phyloP scores from a whole-genome alignment of 1,140 invertebrate genomes.

The Drosophila nasuta region DNA sequence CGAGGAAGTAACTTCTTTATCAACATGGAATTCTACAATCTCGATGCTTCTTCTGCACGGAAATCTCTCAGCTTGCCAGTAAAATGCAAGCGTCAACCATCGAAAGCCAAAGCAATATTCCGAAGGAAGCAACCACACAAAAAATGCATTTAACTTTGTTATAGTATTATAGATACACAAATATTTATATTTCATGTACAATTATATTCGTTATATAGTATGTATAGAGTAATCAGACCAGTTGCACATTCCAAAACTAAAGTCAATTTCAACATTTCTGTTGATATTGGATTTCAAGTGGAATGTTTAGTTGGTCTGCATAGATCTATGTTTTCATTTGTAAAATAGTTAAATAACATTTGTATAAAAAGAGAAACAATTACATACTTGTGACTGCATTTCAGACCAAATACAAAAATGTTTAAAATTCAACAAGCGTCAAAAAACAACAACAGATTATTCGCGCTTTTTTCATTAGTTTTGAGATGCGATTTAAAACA shows the following conservation, averaged over 20 bases:
- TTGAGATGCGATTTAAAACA: conserved; percentile 3
- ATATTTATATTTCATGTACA: conserved; percentile 23
- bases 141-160: neutral
- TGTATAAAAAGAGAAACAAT: conserved; percentile 9
- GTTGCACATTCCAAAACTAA: neutral
- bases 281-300: neutral
- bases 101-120: too few relatives aligned
- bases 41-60: too few relatives aligned
- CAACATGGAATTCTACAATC: too few relatives aligned
- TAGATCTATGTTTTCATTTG: conserved; percentile 15
- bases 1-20: too few relatives aligned
- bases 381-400: conserved; percentile 26
- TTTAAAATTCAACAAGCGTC: conserved; percentile 18
- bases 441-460: conserved; percentile 10
- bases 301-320: neutral
- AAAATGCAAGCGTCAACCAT: too few relatives aligned
- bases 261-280: neutral
- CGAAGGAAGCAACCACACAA: neutral
- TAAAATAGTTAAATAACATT: conserved; percentile 33
- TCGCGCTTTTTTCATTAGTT: neutral
- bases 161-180: conserved; percentile 3
- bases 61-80: too few relatives aligned
- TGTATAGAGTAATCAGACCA: conserved; percentile 1
- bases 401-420: conserved; percentile 3
- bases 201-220: conserved; percentile 18